A percentile compares a stretch with the other conserved stretches of the same genome.
These are phyloP conservation scores for Centruroides vittatus DNA, from an alignment of 1,140 invertebrate species.

Conservation along the genomic window DNA sequence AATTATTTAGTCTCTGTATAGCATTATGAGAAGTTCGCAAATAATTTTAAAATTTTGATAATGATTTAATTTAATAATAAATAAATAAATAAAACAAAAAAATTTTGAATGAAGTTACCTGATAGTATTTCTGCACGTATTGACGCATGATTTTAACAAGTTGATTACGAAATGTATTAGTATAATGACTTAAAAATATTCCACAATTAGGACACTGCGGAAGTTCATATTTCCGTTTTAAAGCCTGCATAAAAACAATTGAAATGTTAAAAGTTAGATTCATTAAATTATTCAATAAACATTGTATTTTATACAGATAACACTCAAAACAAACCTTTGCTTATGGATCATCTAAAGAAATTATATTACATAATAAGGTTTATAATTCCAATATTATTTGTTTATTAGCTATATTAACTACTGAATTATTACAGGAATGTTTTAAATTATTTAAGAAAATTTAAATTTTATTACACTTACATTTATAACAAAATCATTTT, in stretches of 20 bases:
- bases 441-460: background rate
- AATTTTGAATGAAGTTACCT: conserved; percentile 25
- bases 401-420: too few relatives aligned
- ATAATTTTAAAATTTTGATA: too few relatives aligned
- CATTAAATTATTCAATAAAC: conserved; percentile 3
- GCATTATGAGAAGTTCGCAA: too few relatives aligned
- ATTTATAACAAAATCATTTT: conserved; percentile 2
- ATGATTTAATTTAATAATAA: too few relatives aligned
- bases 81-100: background rate
- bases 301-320: too few relatives aligned
- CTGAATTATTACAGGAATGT: background rate
- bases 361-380: too few relatives aligned
- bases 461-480: background rate
- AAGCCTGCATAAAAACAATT: background rate
- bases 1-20: background rate
- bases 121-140: conserved; percentile 56
- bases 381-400: too few relatives aligned
- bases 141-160: conserved; percentile 3
- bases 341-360: too few relatives aligned
- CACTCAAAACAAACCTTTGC: too few relatives aligned
- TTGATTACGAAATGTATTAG: conserved; percentile 1
- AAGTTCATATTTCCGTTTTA: conserved; percentile 39
- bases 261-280: conserved; percentile 10
- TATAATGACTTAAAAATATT: conserved; percentile 9
- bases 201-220: conserved; percentile 45